A percentile compares a stretch with the other conserved stretches of the same genome.
These are phyloP conservation scores for Toxotes chatareus DNA, from an alignment of 2,113 vertebrate species.

Conservation along the genomic window DNA sequence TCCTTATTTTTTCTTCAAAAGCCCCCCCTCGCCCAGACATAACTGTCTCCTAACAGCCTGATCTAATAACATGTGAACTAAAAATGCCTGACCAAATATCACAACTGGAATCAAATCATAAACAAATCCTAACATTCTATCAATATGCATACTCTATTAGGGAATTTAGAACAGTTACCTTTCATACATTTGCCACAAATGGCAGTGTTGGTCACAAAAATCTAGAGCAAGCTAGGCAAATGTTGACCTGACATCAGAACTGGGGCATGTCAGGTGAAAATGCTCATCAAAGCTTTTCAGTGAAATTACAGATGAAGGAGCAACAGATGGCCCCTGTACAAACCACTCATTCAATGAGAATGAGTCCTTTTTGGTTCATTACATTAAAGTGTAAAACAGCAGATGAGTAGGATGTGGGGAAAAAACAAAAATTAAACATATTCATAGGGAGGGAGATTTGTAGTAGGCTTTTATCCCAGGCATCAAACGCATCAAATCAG, in stretches of 20 bases:
- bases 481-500: conserved; percentile 61
- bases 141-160: too few relatives aligned
- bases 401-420: conserved; percentile 18
- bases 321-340: conserved; percentile 57
- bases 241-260: conserved; percentile 4
- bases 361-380: conserved; percentile 53
- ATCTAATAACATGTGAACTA: too few relatives aligned
- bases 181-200: not conserved
- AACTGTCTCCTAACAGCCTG: too few relatives aligned
- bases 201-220: not conserved
- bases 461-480: conserved; percentile 24
- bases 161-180: too few relatives aligned
- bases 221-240: not conserved
- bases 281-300: conserved; percentile 41
- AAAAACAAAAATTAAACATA: conserved; percentile 18
- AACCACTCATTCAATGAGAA: conserved; percentile 42
- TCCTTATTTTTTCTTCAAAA: too few relatives aligned
- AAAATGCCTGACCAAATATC: too few relatives aligned
- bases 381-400: conserved; percentile 55
- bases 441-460: conserved; percentile 42
- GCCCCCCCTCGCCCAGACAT: too few relatives aligned
- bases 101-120: too few relatives aligned
- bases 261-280: conserved; percentile 21
- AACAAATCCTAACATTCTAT: too few relatives aligned
- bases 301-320: conserved; percentile 48